A percentile compares a stretch with the other conserved stretches of the same genome.
These are phyloP conservation scores for Pterocles gutturalis DNA, from an alignment of 2,113 vertebrate species.

Conservation along the genomic window DNA sequence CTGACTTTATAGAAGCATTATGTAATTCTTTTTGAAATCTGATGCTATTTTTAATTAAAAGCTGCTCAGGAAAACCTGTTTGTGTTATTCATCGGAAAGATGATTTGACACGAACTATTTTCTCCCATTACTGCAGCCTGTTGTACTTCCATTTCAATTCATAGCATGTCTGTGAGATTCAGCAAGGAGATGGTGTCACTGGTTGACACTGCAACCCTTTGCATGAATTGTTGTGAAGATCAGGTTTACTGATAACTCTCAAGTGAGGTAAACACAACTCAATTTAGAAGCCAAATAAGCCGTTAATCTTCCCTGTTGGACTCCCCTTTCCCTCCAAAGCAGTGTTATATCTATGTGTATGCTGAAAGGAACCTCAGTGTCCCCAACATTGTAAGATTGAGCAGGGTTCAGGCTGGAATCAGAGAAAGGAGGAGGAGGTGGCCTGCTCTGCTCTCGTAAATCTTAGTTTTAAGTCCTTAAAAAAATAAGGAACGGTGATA, in stretches of 20 bases:
- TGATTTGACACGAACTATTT: neutral
- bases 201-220: neutral
- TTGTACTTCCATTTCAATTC: neutral
- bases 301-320: neutral
- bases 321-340: neutral
- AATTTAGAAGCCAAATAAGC: neutral
- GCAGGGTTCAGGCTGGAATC: neutral
- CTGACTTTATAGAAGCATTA: neutral
- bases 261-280: neutral
- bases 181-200: neutral
- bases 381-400: neutral
- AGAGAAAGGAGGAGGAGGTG: neutral
- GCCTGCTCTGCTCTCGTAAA: neutral
- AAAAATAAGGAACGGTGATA: neutral
- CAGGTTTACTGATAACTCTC: slow-evolving; percentile 10
- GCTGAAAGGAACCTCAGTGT: neutral
- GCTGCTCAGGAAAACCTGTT: neutral
- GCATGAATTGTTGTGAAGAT: neutral
- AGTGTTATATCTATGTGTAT: neutral
- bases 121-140: neutral
- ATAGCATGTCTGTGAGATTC: neutral
- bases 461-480: neutral
- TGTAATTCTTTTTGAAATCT: neutral
- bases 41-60: slow-evolving; percentile 1
- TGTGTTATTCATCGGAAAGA: neutral